Conservation (phyloP, 2,888 invertebrate species). For the Cremastinae sp. region DNA sequence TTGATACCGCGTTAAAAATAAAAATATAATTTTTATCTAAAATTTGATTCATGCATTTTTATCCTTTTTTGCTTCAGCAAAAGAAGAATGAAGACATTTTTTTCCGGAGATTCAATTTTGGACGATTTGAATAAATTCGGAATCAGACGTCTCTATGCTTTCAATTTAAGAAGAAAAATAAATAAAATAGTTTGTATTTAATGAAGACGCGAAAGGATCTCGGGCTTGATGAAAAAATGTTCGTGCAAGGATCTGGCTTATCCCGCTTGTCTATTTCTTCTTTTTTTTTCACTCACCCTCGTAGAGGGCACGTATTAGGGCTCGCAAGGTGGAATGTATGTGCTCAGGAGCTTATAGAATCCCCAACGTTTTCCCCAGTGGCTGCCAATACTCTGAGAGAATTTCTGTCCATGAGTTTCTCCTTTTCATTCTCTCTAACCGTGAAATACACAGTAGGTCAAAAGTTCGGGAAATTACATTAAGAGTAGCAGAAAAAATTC, state of each 20-base stretch:
- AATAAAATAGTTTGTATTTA: neutral
- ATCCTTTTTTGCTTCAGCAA: no score
- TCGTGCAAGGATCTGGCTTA: constrained; percentile 18
- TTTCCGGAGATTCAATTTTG: neutral
- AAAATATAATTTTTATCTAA: no score
- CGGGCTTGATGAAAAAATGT: constrained; percentile 4
- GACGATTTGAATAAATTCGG: no score
- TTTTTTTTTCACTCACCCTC: neutral
- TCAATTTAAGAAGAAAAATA: neutral
- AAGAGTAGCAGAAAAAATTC: no score
- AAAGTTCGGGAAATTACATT: neutral
- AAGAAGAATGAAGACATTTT: no score
- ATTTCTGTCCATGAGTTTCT: constrained; percentile 11
- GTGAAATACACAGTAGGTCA: neutral
- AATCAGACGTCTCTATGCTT: neutral
- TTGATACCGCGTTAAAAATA: neutral
- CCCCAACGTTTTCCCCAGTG: constrained; percentile 24
- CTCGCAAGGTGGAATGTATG: constrained; percentile 10
- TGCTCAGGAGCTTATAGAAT: constrained; percentile 25
- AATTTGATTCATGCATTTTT: no score
- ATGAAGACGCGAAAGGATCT: no score
- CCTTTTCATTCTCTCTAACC: neutral
- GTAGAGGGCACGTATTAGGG: constrained; percentile 10
- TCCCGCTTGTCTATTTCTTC: constrained; percentile 18
- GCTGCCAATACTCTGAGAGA: constrained; percentile 9